phyloP scores from a whole-genome alignment of 2,888 invertebrate genomes.

The Nomada goodeniana region DNA sequence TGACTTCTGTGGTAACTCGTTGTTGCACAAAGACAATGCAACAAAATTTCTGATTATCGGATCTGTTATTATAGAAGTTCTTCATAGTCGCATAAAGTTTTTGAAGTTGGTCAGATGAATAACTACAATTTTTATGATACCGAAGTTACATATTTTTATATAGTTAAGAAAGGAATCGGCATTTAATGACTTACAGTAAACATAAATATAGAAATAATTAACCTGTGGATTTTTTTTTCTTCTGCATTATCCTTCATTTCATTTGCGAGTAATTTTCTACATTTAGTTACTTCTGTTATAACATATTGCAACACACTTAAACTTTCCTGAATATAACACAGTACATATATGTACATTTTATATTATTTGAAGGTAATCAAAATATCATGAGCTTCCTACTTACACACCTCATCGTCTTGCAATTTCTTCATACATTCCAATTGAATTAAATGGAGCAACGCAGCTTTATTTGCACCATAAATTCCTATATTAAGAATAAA shows the following conservation, averaged over 20 bases:
- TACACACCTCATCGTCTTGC: slow-evolving; percentile 82
- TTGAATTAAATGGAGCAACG: slow-evolving; percentile 87
- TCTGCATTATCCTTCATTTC: slow-evolving; percentile 84
- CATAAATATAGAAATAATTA: slow-evolving; percentile 64
- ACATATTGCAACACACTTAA: slow-evolving; percentile 77
- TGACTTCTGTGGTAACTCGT: slow-evolving; percentile 90
- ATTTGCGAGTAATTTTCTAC: slow-evolving; percentile 85
- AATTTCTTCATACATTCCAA: slow-evolving; percentile 87
- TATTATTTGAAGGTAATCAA: neutral
- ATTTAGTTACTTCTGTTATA: slow-evolving; percentile 83
- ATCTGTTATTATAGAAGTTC: slow-evolving; percentile 83
- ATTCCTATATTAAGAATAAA: slow-evolving; percentile 80
- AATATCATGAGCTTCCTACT: neutral
- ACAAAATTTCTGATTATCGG: slow-evolving; percentile 85
- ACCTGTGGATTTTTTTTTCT: slow-evolving; percentile 85
- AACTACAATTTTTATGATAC: slow-evolving; percentile 60
- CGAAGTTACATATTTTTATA: neutral
- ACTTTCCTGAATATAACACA: slow-evolving; percentile 67
- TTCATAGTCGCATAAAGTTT: slow-evolving; percentile 87
- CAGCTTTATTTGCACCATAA: slow-evolving; percentile 87
- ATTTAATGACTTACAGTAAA: slow-evolving; percentile 4
- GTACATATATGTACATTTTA: slow-evolving; percentile 16
- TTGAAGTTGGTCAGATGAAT: slow-evolving; percentile 88
- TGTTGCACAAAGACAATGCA: slow-evolving; percentile 90
- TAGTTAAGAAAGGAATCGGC: neutral